Conservation (phyloP, 2,888 invertebrate species). For the Cotesia congregata region DNA sequence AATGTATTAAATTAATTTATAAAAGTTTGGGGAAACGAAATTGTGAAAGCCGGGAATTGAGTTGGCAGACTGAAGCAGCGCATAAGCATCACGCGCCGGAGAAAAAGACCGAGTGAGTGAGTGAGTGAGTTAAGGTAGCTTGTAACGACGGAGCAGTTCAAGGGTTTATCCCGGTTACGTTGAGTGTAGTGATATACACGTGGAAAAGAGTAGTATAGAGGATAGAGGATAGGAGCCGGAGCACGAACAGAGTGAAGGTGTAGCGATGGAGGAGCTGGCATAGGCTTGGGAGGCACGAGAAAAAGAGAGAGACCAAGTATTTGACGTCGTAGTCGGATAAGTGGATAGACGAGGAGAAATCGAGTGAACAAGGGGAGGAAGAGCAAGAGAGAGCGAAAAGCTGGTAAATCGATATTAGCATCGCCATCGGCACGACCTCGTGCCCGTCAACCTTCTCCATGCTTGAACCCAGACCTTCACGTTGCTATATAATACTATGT, state of each 20-base stretch:
- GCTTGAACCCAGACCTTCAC: conserved; percentile 52
- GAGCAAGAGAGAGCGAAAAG: conserved; percentile 44
- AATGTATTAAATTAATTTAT: background rate
- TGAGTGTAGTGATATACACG: conserved; percentile 44
- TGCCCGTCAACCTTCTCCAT: conserved; percentile 48
- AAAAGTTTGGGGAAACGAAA: conserved; percentile 6
- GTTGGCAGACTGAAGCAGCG: conserved; percentile 4
- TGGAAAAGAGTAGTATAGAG: conserved; percentile 30
- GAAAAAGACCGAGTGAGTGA: conserved; percentile 13
- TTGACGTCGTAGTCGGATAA: conserved; percentile 30
- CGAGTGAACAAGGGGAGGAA: background rate
- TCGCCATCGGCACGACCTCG: conserved; percentile 54
- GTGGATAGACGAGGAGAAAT: conserved; percentile 33
- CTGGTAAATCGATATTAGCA: conserved; percentile 61
- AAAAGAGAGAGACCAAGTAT: conserved; percentile 23
- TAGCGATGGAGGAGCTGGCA: conserved; percentile 14
- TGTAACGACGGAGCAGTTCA: conserved; percentile 43
- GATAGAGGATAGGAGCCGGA: conserved; percentile 23
- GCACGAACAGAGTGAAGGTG: conserved; percentile 20
- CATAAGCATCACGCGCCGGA: conserved; percentile 10
- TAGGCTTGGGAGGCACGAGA: conserved; percentile 12
- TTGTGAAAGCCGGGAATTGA: conserved; percentile 1
- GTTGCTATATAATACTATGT: conserved; percentile 6
- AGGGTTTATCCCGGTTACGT: conserved; percentile 56
- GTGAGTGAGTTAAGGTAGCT: conserved; percentile 23